Base-by-base conservation (phyloP, 2,888 invertebrate species). In the Muscina levida region DNA sequence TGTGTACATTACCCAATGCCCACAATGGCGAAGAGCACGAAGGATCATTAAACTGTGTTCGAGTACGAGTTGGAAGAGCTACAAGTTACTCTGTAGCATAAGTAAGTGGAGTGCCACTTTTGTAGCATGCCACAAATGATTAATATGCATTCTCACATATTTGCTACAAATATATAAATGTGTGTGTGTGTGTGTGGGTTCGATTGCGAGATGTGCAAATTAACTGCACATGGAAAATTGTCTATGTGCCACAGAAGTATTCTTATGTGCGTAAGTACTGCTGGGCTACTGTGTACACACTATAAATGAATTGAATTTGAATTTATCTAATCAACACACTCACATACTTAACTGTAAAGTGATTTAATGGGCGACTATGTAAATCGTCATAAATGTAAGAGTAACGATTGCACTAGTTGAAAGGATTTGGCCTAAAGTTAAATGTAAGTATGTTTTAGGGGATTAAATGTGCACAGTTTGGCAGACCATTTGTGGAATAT, bases 41-140 rank as follows among this genome's bases (percentile, higher is more conserved):
- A 51, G 10, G 17, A 51, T 19, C 5, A 22, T 51, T 4, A 51
- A 51, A 42, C 4, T 65, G 44, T 62, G 65, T 42, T 42, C 1
- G 22, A 42, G 39, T 42, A 44, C 44, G 44, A 42, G 19, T 17
- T 31, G 31, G 3, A 31, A 5, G 31, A 31, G 31, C 4, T n/a
- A 31, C 31, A 8, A 31, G 8, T 31, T 5, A 8, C 8, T 31
- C 31, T 3, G 8, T 3, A 5, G 8, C 31, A 31, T 8, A 31
- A 31, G 31, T 31, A 5, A 72, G 79, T 74, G 77, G 82, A 72
- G 74, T 59, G 39, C 59, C 59, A 59, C 15, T 59, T 59, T 17
- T 19, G 59, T 59, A 39, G 57, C 57, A 59, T 59, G 17, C 39
- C 39, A 39, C 17, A 39, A 17, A 39, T 59, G 59, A 59, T 59